These are phyloP conservation scores for Pseudococcus jackbeardsleyi DNA, from an alignment of 2,888 invertebrate genomes.

Conservation along the genomic window DNA sequence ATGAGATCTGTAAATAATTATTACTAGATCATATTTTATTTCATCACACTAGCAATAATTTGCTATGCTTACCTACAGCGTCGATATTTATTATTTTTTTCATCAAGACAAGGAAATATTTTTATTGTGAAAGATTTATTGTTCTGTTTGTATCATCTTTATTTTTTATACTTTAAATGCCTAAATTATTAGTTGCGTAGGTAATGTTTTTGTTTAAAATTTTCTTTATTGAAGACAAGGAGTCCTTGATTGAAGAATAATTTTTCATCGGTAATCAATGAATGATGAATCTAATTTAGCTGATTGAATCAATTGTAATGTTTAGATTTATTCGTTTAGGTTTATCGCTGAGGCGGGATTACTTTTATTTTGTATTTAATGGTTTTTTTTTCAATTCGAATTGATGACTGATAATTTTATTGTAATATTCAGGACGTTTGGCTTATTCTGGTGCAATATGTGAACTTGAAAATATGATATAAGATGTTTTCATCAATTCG, in stretches of 20 bases:
- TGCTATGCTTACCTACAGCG: neutral
- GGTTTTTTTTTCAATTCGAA: neutral
- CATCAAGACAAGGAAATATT: neutral
- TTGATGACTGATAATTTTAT: neutral
- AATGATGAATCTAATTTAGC: neutral
- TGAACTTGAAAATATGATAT: neutral
- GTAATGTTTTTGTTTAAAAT: neutral
- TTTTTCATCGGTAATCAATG: neutral
- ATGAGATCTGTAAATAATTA: neutral
- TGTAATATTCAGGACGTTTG: neutral
- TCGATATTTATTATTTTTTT: neutral
- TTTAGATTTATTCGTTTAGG: neutral
- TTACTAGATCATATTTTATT: neutral
- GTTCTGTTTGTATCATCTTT: neutral
- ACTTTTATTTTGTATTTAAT: neutral
- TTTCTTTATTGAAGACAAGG: too few species aligned
- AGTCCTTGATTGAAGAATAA: too few species aligned
- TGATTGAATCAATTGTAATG: neutral
- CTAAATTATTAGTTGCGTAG: neutral
- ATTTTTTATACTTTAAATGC: neutral
- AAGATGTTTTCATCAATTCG: neutral
- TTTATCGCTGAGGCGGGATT: too few species aligned
- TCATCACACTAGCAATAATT: neutral
- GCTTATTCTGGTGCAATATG: neutral
- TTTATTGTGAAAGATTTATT: neutral